These are phyloP conservation scores for Leptopilina drosophilae DNA, from an alignment of 2,888 invertebrate genomes.

Conservation along the genomic window DNA sequence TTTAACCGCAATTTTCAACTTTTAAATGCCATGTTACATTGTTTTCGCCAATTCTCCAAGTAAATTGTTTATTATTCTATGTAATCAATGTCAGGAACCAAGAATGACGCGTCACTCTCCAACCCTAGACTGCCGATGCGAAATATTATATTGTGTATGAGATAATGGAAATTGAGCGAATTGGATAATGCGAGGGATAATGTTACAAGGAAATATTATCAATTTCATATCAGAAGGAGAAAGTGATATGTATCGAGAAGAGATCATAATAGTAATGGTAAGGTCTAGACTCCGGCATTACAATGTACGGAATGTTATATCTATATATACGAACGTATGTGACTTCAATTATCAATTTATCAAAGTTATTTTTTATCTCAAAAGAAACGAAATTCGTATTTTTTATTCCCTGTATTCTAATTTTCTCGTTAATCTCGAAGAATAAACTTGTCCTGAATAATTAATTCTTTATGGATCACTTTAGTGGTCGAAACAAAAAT, in stretches of 20 bases:
- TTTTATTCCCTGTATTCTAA: background rate
- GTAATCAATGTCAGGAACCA: no score
- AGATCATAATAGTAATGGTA: background rate
- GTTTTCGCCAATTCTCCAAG: no score
- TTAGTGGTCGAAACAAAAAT: no score
- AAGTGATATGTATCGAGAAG: conserved; percentile 6
- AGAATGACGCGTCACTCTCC: no score
- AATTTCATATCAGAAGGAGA: background rate
- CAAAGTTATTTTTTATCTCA: background rate
- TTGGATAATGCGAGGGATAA: background rate
- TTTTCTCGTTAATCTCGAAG: no score
- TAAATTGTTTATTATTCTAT: no score
- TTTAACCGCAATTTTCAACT: no score
- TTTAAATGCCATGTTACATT: no score
- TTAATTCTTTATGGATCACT: no score
- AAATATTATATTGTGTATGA: no score
- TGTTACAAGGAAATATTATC: conserved; percentile 11
- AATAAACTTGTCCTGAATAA: no score
- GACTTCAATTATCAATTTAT: conserved; percentile 5
- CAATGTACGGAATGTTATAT: background rate
- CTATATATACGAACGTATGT: background rate
- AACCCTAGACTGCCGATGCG: no score
- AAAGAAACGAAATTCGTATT: conserved; percentile 15
- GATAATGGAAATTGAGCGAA: background rate
- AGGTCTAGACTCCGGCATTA: conserved; percentile 2